Conservation (phyloP, 2,113 vertebrate genomes). For the Corydoras sp. region DNA sequence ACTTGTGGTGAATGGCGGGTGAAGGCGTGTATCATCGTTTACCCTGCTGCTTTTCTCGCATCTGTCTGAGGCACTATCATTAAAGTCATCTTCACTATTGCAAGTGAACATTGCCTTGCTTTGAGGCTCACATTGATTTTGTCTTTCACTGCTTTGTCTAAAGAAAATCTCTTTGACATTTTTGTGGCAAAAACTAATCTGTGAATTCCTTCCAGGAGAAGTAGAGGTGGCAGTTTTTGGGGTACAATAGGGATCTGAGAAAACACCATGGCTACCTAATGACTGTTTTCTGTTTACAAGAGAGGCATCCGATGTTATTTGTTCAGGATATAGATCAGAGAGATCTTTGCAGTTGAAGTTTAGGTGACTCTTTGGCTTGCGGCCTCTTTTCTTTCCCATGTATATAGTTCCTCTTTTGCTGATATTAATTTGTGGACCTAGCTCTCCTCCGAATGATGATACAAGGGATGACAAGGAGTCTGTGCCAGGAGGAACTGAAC, state of each 20-base stretch:
- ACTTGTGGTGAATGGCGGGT: constrained; percentile 45
- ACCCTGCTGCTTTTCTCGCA: constrained; percentile 65
- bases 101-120: constrained; percentile 87
- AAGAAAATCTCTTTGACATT: constrained; percentile 29
- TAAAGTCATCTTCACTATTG: constrained; percentile 63
- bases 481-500: constrained; percentile 67
- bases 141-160: constrained; percentile 34
- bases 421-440: constrained; percentile 95
- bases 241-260: constrained; percentile 1
- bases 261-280: constrained; percentile 22
- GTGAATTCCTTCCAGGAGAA: constrained; percentile 14
- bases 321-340: constrained; percentile 7
- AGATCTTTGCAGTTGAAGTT: background rate
- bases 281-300: constrained; percentile 2
- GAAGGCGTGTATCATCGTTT: constrained; percentile 25
- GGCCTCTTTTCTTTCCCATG: constrained; percentile 93
- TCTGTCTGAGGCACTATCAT: constrained; percentile 84
- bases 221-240: constrained; percentile 19
- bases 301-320: constrained; percentile 23
- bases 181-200: constrained; percentile 5
- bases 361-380: constrained; percentile 82
- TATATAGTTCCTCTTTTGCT: constrained; percentile 99
- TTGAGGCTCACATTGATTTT: constrained; percentile 77
- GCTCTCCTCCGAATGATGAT: constrained; percentile 83
- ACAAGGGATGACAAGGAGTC: constrained; percentile 83